A percentile compares a stretch with the other conserved stretches of the same genome.
Conservation (phyloP, 2,888 invertebrate species). For the Scaptomyza tumidula region DNA sequence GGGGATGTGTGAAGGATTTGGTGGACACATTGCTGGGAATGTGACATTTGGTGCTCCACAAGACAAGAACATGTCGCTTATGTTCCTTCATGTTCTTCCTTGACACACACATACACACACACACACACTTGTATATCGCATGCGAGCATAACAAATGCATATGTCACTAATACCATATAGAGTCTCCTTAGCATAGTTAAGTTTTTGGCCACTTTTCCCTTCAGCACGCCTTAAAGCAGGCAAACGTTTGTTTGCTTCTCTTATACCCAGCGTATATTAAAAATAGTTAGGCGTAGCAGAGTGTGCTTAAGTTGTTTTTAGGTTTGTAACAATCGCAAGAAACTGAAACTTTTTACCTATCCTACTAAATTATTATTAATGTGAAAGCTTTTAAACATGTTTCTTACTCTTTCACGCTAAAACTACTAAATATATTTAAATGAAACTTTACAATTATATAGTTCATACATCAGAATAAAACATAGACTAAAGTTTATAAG, state of each 20-base stretch:
- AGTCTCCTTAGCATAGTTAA: slow-evolving; percentile 52
- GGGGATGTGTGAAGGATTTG: neutral
- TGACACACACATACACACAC: slow-evolving; percentile 18
- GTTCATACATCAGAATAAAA: no score
- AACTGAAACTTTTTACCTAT: neutral
- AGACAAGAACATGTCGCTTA: slow-evolving; percentile 9
- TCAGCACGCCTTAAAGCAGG: slow-evolving; percentile 4
- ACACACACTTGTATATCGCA: slow-evolving; percentile 23
- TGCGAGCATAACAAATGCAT: slow-evolving; percentile 61
- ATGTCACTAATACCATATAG: slow-evolving; percentile 14
- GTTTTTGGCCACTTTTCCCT: neutral
- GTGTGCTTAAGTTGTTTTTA: neutral
- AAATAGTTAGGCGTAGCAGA: neutral
- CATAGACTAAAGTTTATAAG: no score
- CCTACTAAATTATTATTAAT: no score
- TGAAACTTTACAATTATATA: no score
- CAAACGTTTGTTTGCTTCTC: slow-evolving; percentile 20
- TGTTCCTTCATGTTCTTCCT: neutral
- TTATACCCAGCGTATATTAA: neutral
- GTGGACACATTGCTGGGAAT: slow-evolving; percentile 45
- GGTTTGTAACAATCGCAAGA: neutral
- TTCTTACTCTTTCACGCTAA: no score
- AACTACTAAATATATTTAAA: no score
- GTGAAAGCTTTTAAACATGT: no score
- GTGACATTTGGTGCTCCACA: slow-evolving; percentile 46